Evolutionary conservation across 2,113 vertebrate species (phyloP), one percentile per base, ranked within the genome.

Genomic region (Mola mola): DNA sequence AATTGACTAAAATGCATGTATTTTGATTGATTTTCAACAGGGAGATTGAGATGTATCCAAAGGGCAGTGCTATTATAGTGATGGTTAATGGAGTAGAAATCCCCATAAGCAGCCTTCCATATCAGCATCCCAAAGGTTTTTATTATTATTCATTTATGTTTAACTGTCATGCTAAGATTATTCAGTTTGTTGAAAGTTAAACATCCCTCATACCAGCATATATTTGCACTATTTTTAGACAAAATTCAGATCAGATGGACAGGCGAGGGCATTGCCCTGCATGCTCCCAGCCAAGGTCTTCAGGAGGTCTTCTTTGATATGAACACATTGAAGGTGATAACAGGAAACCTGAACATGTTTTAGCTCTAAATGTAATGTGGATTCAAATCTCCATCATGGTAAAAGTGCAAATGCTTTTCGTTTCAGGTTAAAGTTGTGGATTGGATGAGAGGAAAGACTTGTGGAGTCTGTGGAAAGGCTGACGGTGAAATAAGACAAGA

Each of bases 371-470:
- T 29, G 28, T 29, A 9, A 29, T 9, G 9, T 5, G 9, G 28
- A n/a, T n/a, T n/a, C n/a, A 29, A 29, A 29, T 29, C 28, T 9
- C 9, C 28, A 2, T 29, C 28, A 7, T 29, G 28, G 28, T 29
- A 29, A 29, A 9, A 29, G 28, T 15, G 33, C 3, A 15, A 34
- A 13, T 34, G 33, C 16, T 17, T 17, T 8, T 40, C 37, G n/a
- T 17, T 17, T n/a, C n/a, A 40, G 37, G 16, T 40, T 40, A 15
- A 40, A 17, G 16, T 40, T 17, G 73, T 81, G 20, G 88, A 94
- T 79, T 93, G 91, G 91, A 94, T 95, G 93, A 86, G 58, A 72
- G 92, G 92, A 48, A 79, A 93, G 83, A 93, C 89, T 1, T 93
- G 90, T 72, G 93, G 93, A 60, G 75, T 94, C 28, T 94, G 93